A percentile compares a stretch with the other conserved stretches of the same genome.
These are phyloP conservation scores for Sciurus niger DNA, from an alignment of 2,113 vertebrate genomes.

Conservation along the genomic window DNA sequence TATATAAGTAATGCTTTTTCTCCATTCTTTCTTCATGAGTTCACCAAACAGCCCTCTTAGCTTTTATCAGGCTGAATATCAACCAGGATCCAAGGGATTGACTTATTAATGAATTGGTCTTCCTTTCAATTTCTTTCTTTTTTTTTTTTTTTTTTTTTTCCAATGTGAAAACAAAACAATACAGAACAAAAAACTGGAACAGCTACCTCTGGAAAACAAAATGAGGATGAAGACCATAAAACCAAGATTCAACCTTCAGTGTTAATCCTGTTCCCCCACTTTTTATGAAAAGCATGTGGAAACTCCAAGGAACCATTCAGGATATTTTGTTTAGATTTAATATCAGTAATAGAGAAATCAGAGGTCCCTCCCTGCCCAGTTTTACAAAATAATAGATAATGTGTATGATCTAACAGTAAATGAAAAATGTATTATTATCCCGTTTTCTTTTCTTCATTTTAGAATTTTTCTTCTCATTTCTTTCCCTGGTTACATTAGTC, in stretches of 20 bases:
- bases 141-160: not conserved
- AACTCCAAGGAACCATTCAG: not conserved
- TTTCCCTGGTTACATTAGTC: not conserved
- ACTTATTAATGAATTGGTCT: conserved; percentile 49
- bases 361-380: not conserved
- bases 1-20: conserved; percentile 12
- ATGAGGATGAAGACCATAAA: conserved; percentile 72
- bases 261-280: conserved; percentile 65
- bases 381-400: not conserved
- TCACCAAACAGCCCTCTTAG: conserved; percentile 4
- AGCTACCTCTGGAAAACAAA: conserved; percentile 75
- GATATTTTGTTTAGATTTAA: conserved; percentile 7
- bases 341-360: conserved; percentile 2
- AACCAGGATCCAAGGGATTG: conserved; percentile 21
- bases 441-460: not conserved
- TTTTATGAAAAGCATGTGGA: conserved; percentile 69
- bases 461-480: not conserved
- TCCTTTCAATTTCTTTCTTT: conserved; percentile 23
- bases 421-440: conserved; percentile 10
- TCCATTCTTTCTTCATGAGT: conserved; percentile 65
- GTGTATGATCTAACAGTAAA: not conserved
- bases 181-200: conserved; percentile 2
- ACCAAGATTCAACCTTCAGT: conserved; percentile 78
- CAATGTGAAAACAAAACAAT: conserved; percentile 52
- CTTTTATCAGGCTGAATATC: conserved; percentile 6